Evolutionary conservation across 2,888 invertebrate species (phyloP), one percentile per base, ranked within the genome.

Genomic region (Drosophila pseudotakahashii): DNA sequence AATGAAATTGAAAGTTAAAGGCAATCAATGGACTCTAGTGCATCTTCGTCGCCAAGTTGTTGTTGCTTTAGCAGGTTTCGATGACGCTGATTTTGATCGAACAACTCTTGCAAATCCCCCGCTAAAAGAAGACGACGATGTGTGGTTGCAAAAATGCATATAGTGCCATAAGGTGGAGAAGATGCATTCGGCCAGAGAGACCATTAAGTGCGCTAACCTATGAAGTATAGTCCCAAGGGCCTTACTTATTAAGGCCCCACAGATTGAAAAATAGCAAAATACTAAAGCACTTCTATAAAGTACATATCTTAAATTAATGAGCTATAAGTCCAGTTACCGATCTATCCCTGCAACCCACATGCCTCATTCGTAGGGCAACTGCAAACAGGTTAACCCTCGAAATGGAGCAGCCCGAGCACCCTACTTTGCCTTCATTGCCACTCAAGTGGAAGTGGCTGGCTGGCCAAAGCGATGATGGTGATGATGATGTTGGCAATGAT

Each of bases 341-440:
- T 19, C 26, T 26, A 6, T 26, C 26, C 26, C 26, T 26, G 26
- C 26, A 30, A 37, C 45, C 10, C 13, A 58, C 5, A 51, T 26
- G 37, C 36, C 51, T 19, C 39, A 16, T 9, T 26, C 32, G 71
- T 60, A 68, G 66, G 51, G 55, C 55, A 64, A 6, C 48, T 32
- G 51, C 53, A 86, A 83, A 88, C 88, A 88, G 82, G 82, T 88
- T 88, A 75, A 51, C 44, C 64, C 76, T 77, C 64, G 82, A 83
- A 81, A 88, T 83, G 82, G 82, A 83, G 83, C 68, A 64, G 23
- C 16, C 16, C 9, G 44, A 50, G 55, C 85, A 83, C 85, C 82
- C 88, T 85, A 88, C 85, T 74, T 85, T 81, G 54, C 69, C 85
- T 79, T 88, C 84, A 86, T 78, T 82, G 87, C 87, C 84, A 84